A percentile compares a stretch with the other conserved stretches of the same genome.
Conservation (phyloP, 1,140 invertebrate genomes). For the Drosophila sulfurigaster region DNA sequence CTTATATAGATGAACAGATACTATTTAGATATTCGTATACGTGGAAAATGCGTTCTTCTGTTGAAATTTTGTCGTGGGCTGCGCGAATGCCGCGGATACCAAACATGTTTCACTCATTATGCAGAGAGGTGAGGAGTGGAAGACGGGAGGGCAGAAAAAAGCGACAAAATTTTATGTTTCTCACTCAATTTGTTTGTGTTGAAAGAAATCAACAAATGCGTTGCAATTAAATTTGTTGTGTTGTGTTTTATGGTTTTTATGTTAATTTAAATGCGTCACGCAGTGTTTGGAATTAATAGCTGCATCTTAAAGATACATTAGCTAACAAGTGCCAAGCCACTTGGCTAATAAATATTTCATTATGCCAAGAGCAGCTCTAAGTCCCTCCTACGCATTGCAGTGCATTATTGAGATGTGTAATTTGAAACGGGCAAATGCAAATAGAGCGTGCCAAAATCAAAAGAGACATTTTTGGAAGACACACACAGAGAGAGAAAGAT, state of each 20-base stretch:
- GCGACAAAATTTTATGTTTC: slow-evolving; percentile 75
- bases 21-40: slow-evolving; percentile 21
- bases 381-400: slow-evolving; percentile 11
- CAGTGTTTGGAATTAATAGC: slow-evolving; percentile 64
- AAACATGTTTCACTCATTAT: slow-evolving; percentile 54
- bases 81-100: slow-evolving; percentile 34
- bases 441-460: slow-evolving; percentile 59
- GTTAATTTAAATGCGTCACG: slow-evolving; percentile 71
- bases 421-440: slow-evolving; percentile 41
- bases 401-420: slow-evolving; percentile 36
- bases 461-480: slow-evolving; percentile 33
- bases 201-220: slow-evolving; percentile 70
- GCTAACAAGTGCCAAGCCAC: slow-evolving; percentile 37
- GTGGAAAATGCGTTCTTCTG: slow-evolving; percentile 30
- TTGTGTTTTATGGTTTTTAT: slow-evolving; percentile 57
- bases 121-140: neutral
- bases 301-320: slow-evolving; percentile 40
- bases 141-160: slow-evolving; percentile 25
- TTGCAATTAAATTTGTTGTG: slow-evolving; percentile 68
- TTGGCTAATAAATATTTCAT: slow-evolving; percentile 60
- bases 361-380: neutral
- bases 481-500: neutral
- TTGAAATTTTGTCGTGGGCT: slow-evolving; percentile 42
- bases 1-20: slow-evolving; percentile 39
- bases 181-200: slow-evolving; percentile 79